Conservation (phyloP, 2,888 invertebrate species). For the Colostygia pectinataria region DNA sequence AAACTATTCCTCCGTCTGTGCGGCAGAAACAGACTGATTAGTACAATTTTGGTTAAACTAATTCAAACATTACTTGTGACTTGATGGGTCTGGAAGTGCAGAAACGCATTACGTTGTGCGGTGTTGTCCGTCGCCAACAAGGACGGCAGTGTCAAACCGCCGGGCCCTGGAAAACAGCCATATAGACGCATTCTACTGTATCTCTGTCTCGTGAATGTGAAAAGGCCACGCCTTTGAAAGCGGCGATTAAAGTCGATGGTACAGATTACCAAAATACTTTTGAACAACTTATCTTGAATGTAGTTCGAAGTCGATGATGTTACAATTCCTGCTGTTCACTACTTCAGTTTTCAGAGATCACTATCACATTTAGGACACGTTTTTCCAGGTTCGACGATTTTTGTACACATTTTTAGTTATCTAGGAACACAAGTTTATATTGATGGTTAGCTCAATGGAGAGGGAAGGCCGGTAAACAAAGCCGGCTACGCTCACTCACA, state of each 20-base stretch:
- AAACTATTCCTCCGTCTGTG: not conserved
- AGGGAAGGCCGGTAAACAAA: not conserved
- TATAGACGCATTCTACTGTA: constrained; percentile 21
- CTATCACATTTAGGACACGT: constrained; percentile 7
- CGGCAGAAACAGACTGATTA: constrained; percentile 11
- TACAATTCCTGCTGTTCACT: constrained; percentile 1
- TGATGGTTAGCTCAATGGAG: not conserved
- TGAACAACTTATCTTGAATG: constrained; percentile 15
- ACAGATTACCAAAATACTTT: constrained; percentile 1
- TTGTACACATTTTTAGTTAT: constrained; percentile 7
- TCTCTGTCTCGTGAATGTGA: constrained; percentile 8
- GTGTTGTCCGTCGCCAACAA: constrained; percentile 12
- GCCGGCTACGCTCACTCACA: constrained; percentile 3
- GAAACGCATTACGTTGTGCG: constrained; percentile 11
- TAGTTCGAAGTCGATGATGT: not conserved
- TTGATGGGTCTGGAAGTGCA: constrained; percentile 23
- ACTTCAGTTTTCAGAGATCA: constrained; percentile 9
- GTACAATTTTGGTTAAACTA: constrained; percentile 25
- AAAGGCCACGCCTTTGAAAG: not conserved
- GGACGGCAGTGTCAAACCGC: constrained; percentile 9
- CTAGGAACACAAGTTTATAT: constrained; percentile 1
- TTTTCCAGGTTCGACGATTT: constrained; percentile 4
- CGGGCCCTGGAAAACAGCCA: constrained; percentile 26
- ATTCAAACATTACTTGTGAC: constrained; percentile 27
- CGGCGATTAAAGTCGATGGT: not conserved